Evolutionary conservation across 2,888 invertebrate genomes (phyloP).

Genomic region (Coelogynopora nodosa): DNA sequence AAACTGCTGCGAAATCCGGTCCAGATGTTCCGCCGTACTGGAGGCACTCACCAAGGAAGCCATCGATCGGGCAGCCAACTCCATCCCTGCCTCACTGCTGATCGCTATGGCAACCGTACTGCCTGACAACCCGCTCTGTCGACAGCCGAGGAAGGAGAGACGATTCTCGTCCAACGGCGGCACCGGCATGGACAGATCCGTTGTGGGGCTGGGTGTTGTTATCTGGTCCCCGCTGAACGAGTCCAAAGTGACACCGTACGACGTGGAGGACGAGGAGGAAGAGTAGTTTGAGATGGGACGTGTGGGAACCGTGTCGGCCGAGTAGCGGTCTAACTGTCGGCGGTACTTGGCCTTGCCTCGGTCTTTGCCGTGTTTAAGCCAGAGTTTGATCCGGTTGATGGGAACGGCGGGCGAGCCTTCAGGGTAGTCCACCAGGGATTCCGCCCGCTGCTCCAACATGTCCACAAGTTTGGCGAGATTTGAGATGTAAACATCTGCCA

Average conservation of each 20-base stretch:
- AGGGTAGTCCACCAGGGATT: not conserved
- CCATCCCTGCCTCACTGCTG: not conserved
- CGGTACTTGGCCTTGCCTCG: conserved; percentile 27
- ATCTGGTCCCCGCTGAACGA: not conserved
- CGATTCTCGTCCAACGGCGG: not conserved
- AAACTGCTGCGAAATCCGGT: conserved; percentile 1
- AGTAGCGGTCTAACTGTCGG: conserved; percentile 5
- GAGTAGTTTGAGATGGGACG: not conserved
- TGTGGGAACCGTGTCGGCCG: conserved; percentile 3
- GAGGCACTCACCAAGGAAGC: not conserved
- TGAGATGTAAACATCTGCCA: not conserved
- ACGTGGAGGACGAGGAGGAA: not conserved
- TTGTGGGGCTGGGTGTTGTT: not conserved
- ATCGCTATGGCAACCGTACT: not conserved
- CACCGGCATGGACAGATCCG: not conserved
- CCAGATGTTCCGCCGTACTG: conserved; percentile 29
- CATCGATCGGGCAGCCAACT: not conserved
- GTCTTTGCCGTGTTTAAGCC: not conserved
- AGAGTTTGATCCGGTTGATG: not conserved
- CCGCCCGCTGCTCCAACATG: not conserved
- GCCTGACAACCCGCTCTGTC: not conserved
- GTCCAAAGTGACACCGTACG: not conserved
- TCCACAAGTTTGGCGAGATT: not conserved
- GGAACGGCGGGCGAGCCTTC: not conserved
- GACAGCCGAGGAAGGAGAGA: not conserved